Percentiles rank a stretch among this genome's conserved stretches.
Evolutionary conservation across 92 coral and sea anemone species (phyloP).

Genomic region (Palythoa heliodiscus): DNA sequence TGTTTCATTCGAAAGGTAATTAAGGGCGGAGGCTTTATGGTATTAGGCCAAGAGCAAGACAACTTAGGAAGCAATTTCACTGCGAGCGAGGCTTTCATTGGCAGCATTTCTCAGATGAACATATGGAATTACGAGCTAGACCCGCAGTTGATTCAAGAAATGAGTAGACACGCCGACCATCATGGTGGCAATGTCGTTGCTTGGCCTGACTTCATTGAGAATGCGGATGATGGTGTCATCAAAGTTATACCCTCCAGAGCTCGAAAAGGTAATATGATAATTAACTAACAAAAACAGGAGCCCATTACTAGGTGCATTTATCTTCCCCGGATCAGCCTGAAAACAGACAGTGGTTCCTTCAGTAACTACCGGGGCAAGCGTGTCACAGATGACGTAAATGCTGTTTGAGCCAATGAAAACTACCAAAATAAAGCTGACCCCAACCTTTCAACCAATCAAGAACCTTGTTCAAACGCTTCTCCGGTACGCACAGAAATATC

Average conservation of each 20-base stretch:
- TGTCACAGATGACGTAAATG: no score
- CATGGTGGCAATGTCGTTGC: slow-evolving; percentile 78
- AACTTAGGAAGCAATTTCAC: slow-evolving; percentile 80
- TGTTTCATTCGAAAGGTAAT: slow-evolving; percentile 59
- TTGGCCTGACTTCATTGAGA: slow-evolving; percentile 88
- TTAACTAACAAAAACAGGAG: no score
- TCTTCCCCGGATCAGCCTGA: no score
- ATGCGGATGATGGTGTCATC: slow-evolving; percentile 57
- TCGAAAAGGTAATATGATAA: slow-evolving; percentile 63
- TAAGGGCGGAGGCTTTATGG: slow-evolving; percentile 78
- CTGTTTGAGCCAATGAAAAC: no score
- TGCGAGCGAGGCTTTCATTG: slow-evolving; percentile 93
- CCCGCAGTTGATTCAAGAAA: slow-evolving; percentile 56
- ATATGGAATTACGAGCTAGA: slow-evolving; percentile 79
- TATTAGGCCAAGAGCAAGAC: slow-evolving; percentile 97
- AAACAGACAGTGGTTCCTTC: no score
- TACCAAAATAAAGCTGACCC: no score
- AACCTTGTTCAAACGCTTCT: no score
- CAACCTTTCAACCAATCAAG: no score
- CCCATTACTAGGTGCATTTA: no score
- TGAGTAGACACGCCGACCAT: slow-evolving; percentile 76
- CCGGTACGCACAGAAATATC: no score
- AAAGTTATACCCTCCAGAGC: slow-evolving; percentile 76
- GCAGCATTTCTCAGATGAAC: slow-evolving; percentile 89
- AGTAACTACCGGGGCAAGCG: no score